These are phyloP conservation scores for Pseudolaguvia tuberculata DNA, from an alignment of 2,113 vertebrate species.

Conservation along the genomic window DNA sequence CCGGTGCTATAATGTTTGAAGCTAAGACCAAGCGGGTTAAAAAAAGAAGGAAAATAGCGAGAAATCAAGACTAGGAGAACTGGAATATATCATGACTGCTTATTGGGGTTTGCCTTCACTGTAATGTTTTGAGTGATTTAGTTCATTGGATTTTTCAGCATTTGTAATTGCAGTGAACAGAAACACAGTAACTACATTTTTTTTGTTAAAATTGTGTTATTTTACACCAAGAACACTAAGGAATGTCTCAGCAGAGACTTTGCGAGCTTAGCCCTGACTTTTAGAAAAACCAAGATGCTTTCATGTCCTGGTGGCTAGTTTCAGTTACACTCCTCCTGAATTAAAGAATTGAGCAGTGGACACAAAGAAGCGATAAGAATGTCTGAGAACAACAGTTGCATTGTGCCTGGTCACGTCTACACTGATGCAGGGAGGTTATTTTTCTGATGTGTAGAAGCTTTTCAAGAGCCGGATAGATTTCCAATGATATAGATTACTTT, in stretches of 20 bases:
- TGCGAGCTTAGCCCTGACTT: not conserved
- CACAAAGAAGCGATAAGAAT: slow-evolving; percentile 44
- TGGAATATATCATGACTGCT: not conserved
- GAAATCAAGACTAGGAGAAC: too few species aligned
- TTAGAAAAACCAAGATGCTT: slow-evolving; percentile 30
- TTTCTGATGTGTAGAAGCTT: slow-evolving; percentile 22
- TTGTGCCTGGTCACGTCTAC: slow-evolving; percentile 55
- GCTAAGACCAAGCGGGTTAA: too few species aligned
- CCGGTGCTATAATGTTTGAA: too few species aligned
- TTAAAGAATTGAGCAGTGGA: slow-evolving; percentile 24
- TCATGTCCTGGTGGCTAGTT: slow-evolving; percentile 52
- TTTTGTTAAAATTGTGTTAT: not conserved
- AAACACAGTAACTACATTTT: not conserved
- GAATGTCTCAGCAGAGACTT: not conserved
- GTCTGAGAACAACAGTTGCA: slow-evolving; percentile 55
- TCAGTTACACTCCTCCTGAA: slow-evolving; percentile 55
- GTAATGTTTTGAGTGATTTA: not conserved
- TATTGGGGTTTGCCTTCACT: not conserved
- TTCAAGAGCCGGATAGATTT: slow-evolving; percentile 42
- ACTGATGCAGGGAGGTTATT: slow-evolving; percentile 54
- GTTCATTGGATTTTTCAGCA: not conserved
- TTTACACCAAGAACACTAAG: not conserved
- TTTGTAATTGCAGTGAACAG: not conserved
- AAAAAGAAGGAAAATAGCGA: not conserved
- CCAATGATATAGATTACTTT: slow-evolving; percentile 29